Base-by-base conservation (phyloP, 2,113 vertebrate species). In the Nycticorax nycticorax region DNA sequence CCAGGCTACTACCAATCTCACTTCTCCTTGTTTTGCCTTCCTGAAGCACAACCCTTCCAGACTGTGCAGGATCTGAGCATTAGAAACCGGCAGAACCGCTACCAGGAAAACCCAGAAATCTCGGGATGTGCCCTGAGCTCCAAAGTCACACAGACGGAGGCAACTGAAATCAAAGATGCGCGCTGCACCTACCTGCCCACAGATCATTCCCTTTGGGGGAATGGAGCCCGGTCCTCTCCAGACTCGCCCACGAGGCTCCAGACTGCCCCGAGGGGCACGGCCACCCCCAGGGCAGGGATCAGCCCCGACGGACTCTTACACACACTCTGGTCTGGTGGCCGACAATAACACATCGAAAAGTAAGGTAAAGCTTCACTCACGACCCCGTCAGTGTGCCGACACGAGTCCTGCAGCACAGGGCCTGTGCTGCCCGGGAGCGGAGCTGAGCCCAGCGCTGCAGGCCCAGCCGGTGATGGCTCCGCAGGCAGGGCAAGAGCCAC, bases 1-100 rank as follows among this genome's bases (percentile, higher is more conserved):
- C 39, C 91, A 92, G 73, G 66, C 96, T 85, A 33, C 79, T 39
- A 92, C 89, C 97, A 95, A 83, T 94, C 94, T 84, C 66, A 33
- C 33, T 94, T 53, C 27, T 9, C 8, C 2, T 4, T 9, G 52
- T 1, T 14, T 27, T 19, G 55, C 12, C 13, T 30, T 68, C 85
- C 95, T 90, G 85, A 97, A 96, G 94, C 92, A 88, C 17, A 21
- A 80, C 94, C 73, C 47, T 68, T 90, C 64, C 9, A 64, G 73
- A 35, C 27, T 4, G 37, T 8, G 30, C 30, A 6, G 39, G 55
- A 63, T 48, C 45, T n/a, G 80, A 95, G 92, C 13, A 7, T 37
- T 86, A 60, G 62, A 74, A 75, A 10, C 63, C 48, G 30, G 53
- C 72, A 71, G 75, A 81, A 39, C 43, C 12, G 39, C 28, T 10